Conservation (phyloP, 2,888 invertebrate genomes). For the Hartigia nigra region DNA sequence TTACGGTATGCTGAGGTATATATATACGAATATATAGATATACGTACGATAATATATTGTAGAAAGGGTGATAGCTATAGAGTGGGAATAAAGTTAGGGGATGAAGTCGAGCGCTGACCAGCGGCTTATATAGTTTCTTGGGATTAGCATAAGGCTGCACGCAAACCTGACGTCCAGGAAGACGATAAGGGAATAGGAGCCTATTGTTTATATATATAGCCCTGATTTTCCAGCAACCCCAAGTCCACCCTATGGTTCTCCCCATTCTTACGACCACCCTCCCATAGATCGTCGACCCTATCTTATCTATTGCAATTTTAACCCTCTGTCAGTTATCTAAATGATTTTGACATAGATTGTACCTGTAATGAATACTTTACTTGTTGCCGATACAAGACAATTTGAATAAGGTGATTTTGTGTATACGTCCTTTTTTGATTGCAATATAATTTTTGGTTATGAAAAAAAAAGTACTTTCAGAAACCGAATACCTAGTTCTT, state of each 20-base stretch:
- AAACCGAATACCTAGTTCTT: not conserved
- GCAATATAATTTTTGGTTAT: not conserved
- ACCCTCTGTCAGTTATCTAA: not conserved
- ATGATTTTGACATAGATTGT: not conserved
- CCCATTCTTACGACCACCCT: not conserved
- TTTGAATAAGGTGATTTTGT: not conserved
- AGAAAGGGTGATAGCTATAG: not conserved
- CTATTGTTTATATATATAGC: slow-evolving; percentile 6
- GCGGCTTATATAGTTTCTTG: slow-evolving; percentile 48
- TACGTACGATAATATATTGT: not conserved
- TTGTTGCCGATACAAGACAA: not conserved
- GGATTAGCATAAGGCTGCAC: slow-evolving; percentile 63
- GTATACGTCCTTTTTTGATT: slow-evolving; percentile 5
- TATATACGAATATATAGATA: not conserved
- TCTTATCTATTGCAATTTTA: not conserved
- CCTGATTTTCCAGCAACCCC: not conserved
- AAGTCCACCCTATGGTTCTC: not conserved
- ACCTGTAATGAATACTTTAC: not conserved
- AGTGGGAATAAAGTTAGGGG: slow-evolving; percentile 31
- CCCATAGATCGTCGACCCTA: not conserved
- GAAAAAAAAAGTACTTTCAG: not conserved
- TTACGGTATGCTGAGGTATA: not conserved
- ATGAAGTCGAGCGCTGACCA: slow-evolving; percentile 53
- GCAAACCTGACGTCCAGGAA: slow-evolving; percentile 60
- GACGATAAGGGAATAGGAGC: slow-evolving; percentile 54